Evolutionary conservation across 2,888 invertebrate genomes (phyloP).

Genomic region (Trissonchulus latispiculum): DNA sequence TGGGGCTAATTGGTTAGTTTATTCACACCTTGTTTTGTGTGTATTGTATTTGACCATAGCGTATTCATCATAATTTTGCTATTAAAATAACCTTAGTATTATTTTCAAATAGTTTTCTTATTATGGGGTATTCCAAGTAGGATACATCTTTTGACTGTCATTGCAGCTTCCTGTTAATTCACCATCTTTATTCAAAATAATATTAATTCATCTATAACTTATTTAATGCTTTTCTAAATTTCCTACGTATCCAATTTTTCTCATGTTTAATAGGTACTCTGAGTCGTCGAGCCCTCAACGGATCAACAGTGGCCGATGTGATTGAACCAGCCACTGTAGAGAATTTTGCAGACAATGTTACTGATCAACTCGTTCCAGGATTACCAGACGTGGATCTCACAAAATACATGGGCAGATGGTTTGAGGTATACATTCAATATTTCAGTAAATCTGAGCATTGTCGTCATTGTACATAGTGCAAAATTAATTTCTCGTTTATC

Average conservation of each 20-base stretch:
- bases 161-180: no score
- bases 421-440: slow-evolving; percentile 28
- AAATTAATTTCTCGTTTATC: no score
- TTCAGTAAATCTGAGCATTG: not conserved
- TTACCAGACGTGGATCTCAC: slow-evolving; percentile 40
- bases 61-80: no score
- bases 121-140: no score
- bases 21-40: slow-evolving; percentile 40
- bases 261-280: slow-evolving; percentile 40
- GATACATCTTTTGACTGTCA: no score
- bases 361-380: slow-evolving; percentile 40
- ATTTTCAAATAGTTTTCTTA: no score
- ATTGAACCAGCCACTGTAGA: slow-evolving; percentile 42
- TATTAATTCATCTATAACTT: no score
- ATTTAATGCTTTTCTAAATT: no score
- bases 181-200: no score
- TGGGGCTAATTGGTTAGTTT: slow-evolving; percentile 30
- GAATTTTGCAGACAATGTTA: slow-evolving; percentile 43
- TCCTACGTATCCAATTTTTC: no score
- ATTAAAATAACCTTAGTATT: no score
- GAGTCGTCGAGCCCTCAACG: slow-evolving; percentile 42
- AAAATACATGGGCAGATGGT: slow-evolving; percentile 44
- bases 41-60: not conserved
- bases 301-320: slow-evolving; percentile 42
- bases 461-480: no score